These are phyloP conservation scores for Agrilus mali DNA, from an alignment of 2,888 invertebrate genomes.

Conservation along the genomic window DNA sequence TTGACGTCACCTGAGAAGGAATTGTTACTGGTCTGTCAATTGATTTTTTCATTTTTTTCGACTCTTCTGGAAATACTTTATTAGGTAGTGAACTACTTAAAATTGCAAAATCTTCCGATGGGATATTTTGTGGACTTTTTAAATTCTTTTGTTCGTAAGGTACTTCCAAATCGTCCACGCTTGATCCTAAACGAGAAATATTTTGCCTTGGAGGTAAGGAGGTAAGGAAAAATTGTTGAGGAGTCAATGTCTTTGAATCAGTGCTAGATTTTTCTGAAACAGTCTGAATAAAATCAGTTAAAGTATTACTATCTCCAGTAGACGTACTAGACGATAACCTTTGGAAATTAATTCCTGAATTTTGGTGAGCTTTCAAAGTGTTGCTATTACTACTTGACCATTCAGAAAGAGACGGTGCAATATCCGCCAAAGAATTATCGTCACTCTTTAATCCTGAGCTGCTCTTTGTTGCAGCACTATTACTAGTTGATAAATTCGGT, in stretches of 20 bases:
- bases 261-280: slow-evolving; percentile 74
- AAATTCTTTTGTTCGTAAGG: slow-evolving; percentile 20
- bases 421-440: slow-evolving; percentile 59
- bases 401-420: slow-evolving; percentile 69
- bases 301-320: slow-evolving; percentile 29
- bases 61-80: slow-evolving; percentile 11
- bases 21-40: slow-evolving; percentile 41
- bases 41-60: slow-evolving; percentile 31
- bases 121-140: slow-evolving; percentile 30
- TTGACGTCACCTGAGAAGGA: slow-evolving; percentile 35
- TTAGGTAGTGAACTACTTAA: slow-evolving; percentile 16
- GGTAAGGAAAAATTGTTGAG: slow-evolving; percentile 33
- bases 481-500: slow-evolving; percentile 55
- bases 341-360: slow-evolving; percentile 28
- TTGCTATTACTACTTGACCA: slow-evolving; percentile 70
- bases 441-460: slow-evolving; percentile 60
- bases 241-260: slow-evolving; percentile 54
- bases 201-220: slow-evolving; percentile 16
- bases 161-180: slow-evolving; percentile 26
- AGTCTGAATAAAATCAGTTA: slow-evolving; percentile 60
- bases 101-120: slow-evolving; percentile 28
- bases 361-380: slow-evolving; percentile 56
- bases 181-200: slow-evolving; percentile 26
- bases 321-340: slow-evolving; percentile 30
- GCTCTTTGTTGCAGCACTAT: slow-evolving; percentile 46